A percentile compares a stretch with the other conserved stretches of the same genome.
phyloP scores from a whole-genome alignment of 2,797 vertebrate genomes.

The Rhincodon typus region DNA sequence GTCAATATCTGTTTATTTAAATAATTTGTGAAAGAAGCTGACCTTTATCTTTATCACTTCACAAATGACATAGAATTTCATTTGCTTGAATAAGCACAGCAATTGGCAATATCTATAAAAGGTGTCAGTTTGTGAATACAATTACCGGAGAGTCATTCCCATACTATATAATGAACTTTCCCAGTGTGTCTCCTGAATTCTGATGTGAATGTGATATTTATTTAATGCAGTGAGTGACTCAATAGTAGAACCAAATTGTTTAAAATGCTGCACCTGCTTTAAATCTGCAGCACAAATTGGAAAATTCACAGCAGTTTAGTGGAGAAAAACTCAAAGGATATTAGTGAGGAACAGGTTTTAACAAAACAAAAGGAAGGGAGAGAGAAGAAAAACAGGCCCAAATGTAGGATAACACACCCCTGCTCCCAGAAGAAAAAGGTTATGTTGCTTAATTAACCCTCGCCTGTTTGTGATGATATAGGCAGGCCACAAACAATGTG shows the following conservation, averaged over 20 bases:
- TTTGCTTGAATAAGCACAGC: conserved; percentile 15
- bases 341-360: background rate
- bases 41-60: conserved; percentile 21
- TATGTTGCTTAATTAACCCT: background rate
- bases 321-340: background rate
- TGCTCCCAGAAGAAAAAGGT: background rate
- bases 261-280: background rate
- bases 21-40: background rate
- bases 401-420: background rate
- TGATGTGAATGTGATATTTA: background rate
- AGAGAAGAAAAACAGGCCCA: background rate
- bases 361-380: background rate
- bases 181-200: background rate
- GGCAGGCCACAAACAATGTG: background rate
- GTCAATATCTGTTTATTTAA: conserved; percentile 11
- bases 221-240: background rate
- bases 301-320: background rate
- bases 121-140: background rate
- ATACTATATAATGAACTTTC: background rate
- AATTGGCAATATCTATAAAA: background rate
- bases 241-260: background rate
- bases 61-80: conserved; percentile 20
- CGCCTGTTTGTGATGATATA: background rate
- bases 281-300: background rate
- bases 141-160: background rate